These are phyloP conservation scores for Ectemnius cavifrons DNA, from an alignment of 2,888 invertebrate species.

Conservation along the genomic window DNA sequence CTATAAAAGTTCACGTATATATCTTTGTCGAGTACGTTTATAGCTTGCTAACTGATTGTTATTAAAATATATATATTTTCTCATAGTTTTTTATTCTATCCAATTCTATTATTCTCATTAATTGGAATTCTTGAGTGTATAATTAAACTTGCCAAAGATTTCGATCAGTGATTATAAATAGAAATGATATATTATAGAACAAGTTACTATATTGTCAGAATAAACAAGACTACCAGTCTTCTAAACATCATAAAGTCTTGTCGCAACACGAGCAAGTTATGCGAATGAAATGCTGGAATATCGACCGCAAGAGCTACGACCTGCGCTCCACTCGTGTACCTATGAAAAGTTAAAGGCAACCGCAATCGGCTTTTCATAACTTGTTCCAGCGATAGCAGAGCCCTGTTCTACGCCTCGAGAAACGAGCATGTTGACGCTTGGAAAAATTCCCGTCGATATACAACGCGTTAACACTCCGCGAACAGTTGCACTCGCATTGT, in stretches of 20 bases:
- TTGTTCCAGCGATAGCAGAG: conserved; percentile 18
- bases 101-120: too few species aligned
- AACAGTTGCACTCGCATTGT: neutral
- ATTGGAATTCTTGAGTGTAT: too few species aligned
- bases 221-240: too few species aligned
- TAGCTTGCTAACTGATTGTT: too few species aligned
- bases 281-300: conserved; percentile 24
- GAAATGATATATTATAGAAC: too few species aligned
- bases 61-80: too few species aligned
- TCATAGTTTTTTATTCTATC: too few species aligned
- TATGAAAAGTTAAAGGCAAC: conserved; percentile 49
- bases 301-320: conserved; percentile 39
- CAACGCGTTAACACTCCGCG: neutral
- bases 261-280: neutral
- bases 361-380: conserved; percentile 37
- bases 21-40: neutral
- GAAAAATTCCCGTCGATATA: neutral
- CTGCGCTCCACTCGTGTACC: conserved; percentile 12
- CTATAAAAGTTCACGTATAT: neutral
- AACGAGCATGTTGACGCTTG: neutral
- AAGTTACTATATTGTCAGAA: too few species aligned
- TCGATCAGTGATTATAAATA: too few species aligned
- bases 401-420: conserved; percentile 14
- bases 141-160: too few species aligned
- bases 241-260: neutral